Evolutionary conservation across 2,888 invertebrate species (phyloP).

Genomic region (Marronus borbonicus): DNA sequence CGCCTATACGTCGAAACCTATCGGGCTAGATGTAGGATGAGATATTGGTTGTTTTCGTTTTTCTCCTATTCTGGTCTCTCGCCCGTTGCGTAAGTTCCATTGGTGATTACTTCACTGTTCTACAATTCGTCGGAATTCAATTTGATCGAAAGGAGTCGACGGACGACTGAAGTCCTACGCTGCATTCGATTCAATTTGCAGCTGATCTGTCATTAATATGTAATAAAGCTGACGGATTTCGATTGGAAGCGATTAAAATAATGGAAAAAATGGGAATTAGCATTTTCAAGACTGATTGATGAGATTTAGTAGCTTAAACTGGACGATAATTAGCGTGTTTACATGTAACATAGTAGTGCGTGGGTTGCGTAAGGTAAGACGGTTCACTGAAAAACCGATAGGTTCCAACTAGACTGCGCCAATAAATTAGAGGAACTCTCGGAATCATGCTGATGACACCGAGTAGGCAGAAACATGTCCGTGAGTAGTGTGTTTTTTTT

Average conservation of each 20-base stretch:
- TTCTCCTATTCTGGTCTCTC: neutral
- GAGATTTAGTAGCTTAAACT: no score
- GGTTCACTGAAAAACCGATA: no score
- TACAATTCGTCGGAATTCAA: neutral
- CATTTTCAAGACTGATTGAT: no score
- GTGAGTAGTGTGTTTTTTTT: no score
- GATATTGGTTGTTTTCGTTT: neutral
- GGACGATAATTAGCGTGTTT: no score
- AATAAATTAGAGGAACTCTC: no score
- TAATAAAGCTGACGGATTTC: neutral
- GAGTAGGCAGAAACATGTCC: no score
- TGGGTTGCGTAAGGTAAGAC: no score
- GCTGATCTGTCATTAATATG: neutral
- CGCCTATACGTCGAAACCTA: neutral
- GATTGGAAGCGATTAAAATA: neutral
- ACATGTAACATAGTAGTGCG: no score
- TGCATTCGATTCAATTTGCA: neutral
- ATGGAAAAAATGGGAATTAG: neutral
- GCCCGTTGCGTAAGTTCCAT: neutral
- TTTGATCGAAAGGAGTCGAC: neutral
- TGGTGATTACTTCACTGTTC: neutral
- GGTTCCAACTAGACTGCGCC: no score
- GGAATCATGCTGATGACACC: no score
- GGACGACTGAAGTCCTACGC: neutral
- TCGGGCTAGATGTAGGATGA: neutral